Percentiles rank a stretch among this genome's conserved stretches.
Conservation (phyloP, 2,797 vertebrate genomes). For the Margarornis squamiger region DNA sequence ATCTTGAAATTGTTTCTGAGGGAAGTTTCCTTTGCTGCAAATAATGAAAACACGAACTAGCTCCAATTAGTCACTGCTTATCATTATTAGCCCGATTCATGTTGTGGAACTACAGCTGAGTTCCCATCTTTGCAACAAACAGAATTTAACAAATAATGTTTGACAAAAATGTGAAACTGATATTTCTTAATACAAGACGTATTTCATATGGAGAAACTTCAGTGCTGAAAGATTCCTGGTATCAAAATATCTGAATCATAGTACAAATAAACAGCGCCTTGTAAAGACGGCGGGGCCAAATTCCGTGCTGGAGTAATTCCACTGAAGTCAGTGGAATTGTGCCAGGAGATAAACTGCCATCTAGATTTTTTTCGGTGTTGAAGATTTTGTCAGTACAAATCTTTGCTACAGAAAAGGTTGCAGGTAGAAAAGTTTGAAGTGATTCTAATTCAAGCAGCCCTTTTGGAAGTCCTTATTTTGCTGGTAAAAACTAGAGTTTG, state of each 20-base stretch:
- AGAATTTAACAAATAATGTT: slow-evolving; percentile 65
- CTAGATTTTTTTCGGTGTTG: not conserved
- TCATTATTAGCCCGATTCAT: not conserved
- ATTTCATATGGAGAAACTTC: slow-evolving; percentile 62
- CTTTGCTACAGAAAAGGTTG: not conserved
- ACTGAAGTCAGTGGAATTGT: slow-evolving; percentile 10
- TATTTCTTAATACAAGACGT: slow-evolving; percentile 76
- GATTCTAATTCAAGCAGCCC: not conserved
- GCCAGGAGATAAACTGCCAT: slow-evolving; percentile 57
- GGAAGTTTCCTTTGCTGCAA: slow-evolving; percentile 39
- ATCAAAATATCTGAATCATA: slow-evolving; percentile 51
- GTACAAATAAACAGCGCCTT: slow-evolving; percentile 43
- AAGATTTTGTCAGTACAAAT: not conserved
- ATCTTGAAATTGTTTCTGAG: slow-evolving; percentile 45
- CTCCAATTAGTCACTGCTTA: slow-evolving; percentile 43
- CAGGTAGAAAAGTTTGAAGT: not conserved
- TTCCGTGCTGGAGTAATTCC: slow-evolving; percentile 52
- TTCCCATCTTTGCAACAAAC: slow-evolving; percentile 63
- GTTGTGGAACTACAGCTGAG: slow-evolving; percentile 58
- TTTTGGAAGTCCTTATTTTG: not conserved
- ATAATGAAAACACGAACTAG: slow-evolving; percentile 1
- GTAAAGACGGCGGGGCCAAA: slow-evolving; percentile 51
- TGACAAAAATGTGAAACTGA: slow-evolving; percentile 71
- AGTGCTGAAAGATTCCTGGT: slow-evolving; percentile 38
- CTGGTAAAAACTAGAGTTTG: not conserved